Base-by-base conservation (phyloP, 1,140 invertebrate species). In the Megalonaias nervosa region DNA sequence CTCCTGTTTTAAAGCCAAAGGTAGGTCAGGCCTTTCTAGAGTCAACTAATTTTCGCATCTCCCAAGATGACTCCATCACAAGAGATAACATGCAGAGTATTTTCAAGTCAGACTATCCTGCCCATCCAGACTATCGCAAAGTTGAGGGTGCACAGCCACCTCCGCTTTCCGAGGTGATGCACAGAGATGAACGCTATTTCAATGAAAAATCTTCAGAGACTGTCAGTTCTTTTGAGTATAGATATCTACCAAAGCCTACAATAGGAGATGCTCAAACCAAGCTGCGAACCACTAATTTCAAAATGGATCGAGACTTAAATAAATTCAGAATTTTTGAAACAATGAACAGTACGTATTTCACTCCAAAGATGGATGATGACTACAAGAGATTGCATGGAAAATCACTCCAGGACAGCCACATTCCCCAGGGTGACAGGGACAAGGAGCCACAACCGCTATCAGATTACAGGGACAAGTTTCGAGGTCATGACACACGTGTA, bases 251-350 rank as follows among this genome's bases (percentile, higher is more conserved):
- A 16, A 85, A 87, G 61, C 82, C 82, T 4, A 82, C 84, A 17
- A 75, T 86, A 59, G 71, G 79, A 68, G 81, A 85, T 71, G 74
- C 77, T 3, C 82, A 85, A 56, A 80, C 80, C 69, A 87, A 84
- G 67, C 74, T 88, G n/a, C 64, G 85, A 60, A 56, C 67, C 31
- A 89, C 88, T 17, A 89, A 89, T 77, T 89, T 88, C 70, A 89
- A 88, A 71, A 87, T 88, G 85, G 88, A 89, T 67, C 71, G 73
- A 60, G 88, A 89, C 65, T 61, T 84, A 17, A 85, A 57, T 55
- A 87, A 89, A 82, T 76, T 88, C 16, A 77, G 88, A 65, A 72
- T 71, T 15, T 88, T 86, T 71, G 66, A 84, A 13, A 88, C 88
- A 13, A 87, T 86, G 19, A 82, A 88, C 68, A 81, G 84, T 67